Evolutionary conservation across 2,888 invertebrate species (phyloP).

Genomic region (Rhogogaster chlorosoma): DNA sequence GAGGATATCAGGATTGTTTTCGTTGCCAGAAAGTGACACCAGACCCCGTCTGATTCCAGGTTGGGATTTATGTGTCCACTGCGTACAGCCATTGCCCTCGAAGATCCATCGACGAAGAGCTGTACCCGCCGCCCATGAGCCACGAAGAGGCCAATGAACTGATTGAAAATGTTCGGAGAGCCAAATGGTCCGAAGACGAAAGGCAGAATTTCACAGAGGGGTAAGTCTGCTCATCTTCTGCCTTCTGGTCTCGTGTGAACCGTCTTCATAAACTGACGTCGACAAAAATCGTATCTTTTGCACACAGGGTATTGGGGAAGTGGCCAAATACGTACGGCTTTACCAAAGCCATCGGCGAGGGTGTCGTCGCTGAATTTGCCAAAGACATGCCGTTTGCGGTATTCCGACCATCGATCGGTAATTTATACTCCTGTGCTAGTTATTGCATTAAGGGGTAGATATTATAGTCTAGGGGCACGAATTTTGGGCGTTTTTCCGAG

Average conservation of each 20-base stretch:
- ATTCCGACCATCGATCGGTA: conserved; percentile 81
- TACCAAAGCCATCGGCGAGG: conserved; percentile 82
- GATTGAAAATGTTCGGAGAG: neutral
- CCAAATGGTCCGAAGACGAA: neutral
- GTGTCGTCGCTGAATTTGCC: conserved; percentile 78
- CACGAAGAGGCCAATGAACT: conserved; percentile 25
- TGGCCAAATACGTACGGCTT: conserved; percentile 83
- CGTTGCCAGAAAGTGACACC: neutral
- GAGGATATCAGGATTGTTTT: neutral
- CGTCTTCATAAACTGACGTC: too few relatives aligned
- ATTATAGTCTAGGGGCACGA: too few relatives aligned
- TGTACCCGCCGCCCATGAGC: conserved; percentile 23
- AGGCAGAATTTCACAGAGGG: neutral
- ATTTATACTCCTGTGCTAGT: neutral
- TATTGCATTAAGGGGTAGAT: too few relatives aligned
- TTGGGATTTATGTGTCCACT: conserved; percentile 25
- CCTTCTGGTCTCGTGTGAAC: too few relatives aligned
- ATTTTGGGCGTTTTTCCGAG: too few relatives aligned
- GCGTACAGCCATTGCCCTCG: conserved; percentile 34
- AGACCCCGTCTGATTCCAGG: neutral
- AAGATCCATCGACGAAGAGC: conserved; percentile 15
- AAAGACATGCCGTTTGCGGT: conserved; percentile 79
- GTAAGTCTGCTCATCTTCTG: too few relatives aligned
- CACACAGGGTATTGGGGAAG: conserved; percentile 65
- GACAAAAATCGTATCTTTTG: neutral